phyloP scores from a whole-genome alignment of 2,113 vertebrate genomes.

The Gracilinanus agilis region DNA sequence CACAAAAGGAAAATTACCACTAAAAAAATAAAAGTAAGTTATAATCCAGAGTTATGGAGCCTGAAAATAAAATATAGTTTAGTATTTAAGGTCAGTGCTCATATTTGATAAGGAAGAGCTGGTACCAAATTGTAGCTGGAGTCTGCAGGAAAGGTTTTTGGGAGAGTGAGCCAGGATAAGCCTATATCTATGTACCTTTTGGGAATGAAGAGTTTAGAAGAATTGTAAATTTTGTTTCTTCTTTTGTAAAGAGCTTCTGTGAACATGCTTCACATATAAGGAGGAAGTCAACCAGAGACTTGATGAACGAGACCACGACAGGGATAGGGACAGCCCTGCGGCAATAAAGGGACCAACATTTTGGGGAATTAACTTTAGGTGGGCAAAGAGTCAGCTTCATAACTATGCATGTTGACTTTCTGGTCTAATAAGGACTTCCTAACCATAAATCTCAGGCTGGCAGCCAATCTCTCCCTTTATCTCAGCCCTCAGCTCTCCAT shows the following conservation, averaged over 20 bases:
- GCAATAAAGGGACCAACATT: not conserved
- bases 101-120: not conserved
- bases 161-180: not conserved
- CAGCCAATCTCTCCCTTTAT: not conserved
- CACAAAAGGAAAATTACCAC: not conserved
- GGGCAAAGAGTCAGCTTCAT: too few species aligned
- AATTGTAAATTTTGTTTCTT: not conserved
- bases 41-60: not conserved
- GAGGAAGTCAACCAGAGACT: not conserved
- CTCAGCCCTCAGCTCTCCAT: not conserved
- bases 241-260: too few species aligned
- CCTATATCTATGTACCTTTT: not conserved
- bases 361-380: not conserved
- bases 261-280: not conserved
- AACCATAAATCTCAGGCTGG: not conserved
- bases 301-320: not conserved
- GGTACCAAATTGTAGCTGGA: not conserved
- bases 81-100: not conserved
- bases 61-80: not conserved
- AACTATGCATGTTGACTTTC: not conserved
- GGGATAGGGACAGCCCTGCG: not conserved
- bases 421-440: not conserved
- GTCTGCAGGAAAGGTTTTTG: not conserved
- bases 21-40: not conserved
- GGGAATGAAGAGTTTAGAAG: not conserved